Percentiles rank a stretch among this genome's conserved stretches.
These are phyloP conservation scores for Halictus rubicundus DNA, from an alignment of 1,140 invertebrate species.

Conservation along the genomic window DNA sequence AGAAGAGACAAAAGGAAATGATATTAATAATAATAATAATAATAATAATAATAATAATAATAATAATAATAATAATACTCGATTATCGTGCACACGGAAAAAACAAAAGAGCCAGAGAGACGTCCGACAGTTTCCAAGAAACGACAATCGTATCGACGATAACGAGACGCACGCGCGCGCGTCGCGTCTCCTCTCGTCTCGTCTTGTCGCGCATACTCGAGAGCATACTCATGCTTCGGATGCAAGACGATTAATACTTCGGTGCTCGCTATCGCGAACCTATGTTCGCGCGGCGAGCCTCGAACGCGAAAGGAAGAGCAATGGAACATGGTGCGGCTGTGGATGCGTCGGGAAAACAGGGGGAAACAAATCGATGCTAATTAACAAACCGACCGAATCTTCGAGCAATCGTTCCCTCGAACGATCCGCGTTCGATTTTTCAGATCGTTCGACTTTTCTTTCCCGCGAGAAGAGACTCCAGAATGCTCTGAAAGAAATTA, in stretches of 20 bases:
- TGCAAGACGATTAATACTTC: constrained; percentile 45
- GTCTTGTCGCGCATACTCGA: constrained; percentile 2
- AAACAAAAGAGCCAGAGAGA: constrained; percentile 39
- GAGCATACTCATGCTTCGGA: constrained; percentile 38
- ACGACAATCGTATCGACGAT: constrained; percentile 72
- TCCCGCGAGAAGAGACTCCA: too few species aligned
- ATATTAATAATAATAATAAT: too few species aligned
- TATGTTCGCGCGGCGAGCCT: background rate
- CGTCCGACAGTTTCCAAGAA: constrained; percentile 71
- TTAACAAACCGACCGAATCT: too few species aligned
- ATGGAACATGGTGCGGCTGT: constrained; percentile 7
- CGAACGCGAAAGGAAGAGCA: constrained; percentile 28
- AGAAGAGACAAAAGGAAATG: too few species aligned
- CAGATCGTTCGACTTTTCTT: too few species aligned
- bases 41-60: background rate
- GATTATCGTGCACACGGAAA: background rate
- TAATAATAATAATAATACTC: background rate
- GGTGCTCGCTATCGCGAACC: constrained; percentile 17
- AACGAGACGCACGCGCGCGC: constrained; percentile 60
- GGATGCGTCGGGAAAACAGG: too few species aligned
- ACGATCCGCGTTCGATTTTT: too few species aligned
- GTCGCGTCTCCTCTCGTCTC: background rate
- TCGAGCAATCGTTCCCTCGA: too few species aligned
- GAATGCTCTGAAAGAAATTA: too few species aligned
- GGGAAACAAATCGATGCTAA: too few species aligned